A percentile compares a stretch with the other conserved stretches of the same genome.
phyloP scores from a whole-genome alignment of 2,113 vertebrate genomes.

The Zosterops borbonicus region DNA sequence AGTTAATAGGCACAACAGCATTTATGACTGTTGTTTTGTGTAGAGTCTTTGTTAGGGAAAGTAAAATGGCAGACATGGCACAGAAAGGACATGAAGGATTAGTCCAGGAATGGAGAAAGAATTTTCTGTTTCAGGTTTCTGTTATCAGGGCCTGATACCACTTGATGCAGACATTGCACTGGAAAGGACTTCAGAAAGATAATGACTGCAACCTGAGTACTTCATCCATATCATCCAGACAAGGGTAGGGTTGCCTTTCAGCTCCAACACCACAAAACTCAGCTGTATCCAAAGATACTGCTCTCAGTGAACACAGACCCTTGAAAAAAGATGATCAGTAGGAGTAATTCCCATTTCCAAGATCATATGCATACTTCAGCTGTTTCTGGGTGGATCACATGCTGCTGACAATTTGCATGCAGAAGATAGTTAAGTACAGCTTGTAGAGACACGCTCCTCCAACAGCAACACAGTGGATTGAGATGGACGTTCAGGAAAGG shows the following conservation, averaged over 20 bases:
- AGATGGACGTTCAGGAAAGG: not conserved
- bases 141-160: not conserved
- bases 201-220: not conserved
- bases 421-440: not conserved
- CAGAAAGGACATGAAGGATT: not conserved
- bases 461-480: not conserved
- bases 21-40: not conserved
- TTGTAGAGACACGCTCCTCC: not conserved
- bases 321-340: not conserved
- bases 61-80: not conserved
- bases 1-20: not conserved
- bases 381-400: conserved; percentile 11
- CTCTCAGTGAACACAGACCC: not conserved
- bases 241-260: not conserved
- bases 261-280: not conserved
- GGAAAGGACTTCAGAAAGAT: not conserved
- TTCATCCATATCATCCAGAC: not conserved
- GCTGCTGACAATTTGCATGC: not conserved
- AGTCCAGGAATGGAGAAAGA: not conserved
- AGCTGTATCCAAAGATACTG: not conserved
- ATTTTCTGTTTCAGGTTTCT: not conserved
- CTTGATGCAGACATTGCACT: not conserved
- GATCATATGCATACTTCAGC: not conserved
- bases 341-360: not conserved
- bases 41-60: not conserved